These are phyloP conservation scores for Acrocephalus scirpaceus DNA, from an alignment of 2,797 vertebrate species.

Conservation along the genomic window DNA sequence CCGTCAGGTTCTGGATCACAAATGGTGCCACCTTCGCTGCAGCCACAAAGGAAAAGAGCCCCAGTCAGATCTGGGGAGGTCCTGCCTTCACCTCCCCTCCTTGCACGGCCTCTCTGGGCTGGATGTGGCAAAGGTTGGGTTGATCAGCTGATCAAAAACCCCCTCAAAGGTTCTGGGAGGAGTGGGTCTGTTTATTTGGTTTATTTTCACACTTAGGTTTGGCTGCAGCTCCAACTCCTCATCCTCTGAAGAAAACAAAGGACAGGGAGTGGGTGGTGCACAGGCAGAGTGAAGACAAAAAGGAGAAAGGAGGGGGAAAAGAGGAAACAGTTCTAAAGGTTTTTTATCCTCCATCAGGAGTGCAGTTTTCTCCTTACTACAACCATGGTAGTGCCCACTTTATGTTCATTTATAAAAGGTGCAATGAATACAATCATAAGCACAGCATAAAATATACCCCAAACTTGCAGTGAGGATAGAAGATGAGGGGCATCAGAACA, in stretches of 20 bases:
- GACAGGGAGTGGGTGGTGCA: background rate
- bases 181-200: background rate
- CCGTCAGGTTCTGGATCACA: constrained; percentile 86
- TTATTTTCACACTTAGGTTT: background rate
- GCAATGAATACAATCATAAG: background rate
- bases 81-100: background rate
- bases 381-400: background rate
- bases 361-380: background rate
- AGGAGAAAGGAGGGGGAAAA: background rate
- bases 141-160: background rate
- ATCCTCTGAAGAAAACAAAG: background rate
- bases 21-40: constrained; percentile 80
- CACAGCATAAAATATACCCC: background rate
- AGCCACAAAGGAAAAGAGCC: background rate
- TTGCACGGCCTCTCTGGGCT: background rate
- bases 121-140: background rate
- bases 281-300: background rate
- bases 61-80: background rate
- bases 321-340: background rate
- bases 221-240: background rate
- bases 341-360: background rate
- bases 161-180: background rate
- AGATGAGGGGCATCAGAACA: background rate
- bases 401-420: background rate
- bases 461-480: background rate